These are phyloP conservation scores for Aphodius granarius DNA, from an alignment of 2,888 invertebrate genomes.

Conservation along the genomic window DNA sequence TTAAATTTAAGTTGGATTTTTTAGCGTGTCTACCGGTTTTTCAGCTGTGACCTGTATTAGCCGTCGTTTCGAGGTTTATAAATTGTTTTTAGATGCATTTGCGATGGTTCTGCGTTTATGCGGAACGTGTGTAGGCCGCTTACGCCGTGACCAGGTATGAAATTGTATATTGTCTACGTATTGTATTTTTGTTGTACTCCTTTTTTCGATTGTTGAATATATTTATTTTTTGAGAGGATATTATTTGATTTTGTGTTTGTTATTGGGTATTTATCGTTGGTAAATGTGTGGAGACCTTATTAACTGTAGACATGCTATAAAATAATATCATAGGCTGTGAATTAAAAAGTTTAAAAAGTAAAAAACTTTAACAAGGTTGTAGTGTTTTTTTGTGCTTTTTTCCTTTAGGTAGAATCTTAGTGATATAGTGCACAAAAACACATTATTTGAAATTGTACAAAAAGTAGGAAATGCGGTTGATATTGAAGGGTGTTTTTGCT, in stretches of 20 bases:
- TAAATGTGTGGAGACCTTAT: too few species aligned
- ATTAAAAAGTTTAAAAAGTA: too few species aligned
- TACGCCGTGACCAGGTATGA: background rate
- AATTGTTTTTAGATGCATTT: background rate
- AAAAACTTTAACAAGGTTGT: too few species aligned
- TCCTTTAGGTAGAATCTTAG: too few species aligned
- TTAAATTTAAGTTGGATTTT: background rate
- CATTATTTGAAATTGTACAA: too few species aligned
- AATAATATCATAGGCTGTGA: too few species aligned
- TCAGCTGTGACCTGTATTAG: background rate
- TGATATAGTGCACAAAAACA: too few species aligned
- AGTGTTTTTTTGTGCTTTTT: background rate
- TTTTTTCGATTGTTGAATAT: background rate
- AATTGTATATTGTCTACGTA: background rate
- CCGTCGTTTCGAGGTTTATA: background rate
- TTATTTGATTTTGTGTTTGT: background rate
- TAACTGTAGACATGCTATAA: too few species aligned
- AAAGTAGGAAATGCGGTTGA: too few species aligned
- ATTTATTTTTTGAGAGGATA: constrained; percentile 1
- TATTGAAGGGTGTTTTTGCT: too few species aligned
- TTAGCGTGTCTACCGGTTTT: background rate
- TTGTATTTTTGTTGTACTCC: constrained; percentile 8
- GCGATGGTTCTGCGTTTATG: background rate
- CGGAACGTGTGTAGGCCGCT: background rate
- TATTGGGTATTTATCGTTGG: background rate